Evolutionary conservation across 2,113 vertebrate genomes (phyloP).

Genomic region (Bucco capensis): DNA sequence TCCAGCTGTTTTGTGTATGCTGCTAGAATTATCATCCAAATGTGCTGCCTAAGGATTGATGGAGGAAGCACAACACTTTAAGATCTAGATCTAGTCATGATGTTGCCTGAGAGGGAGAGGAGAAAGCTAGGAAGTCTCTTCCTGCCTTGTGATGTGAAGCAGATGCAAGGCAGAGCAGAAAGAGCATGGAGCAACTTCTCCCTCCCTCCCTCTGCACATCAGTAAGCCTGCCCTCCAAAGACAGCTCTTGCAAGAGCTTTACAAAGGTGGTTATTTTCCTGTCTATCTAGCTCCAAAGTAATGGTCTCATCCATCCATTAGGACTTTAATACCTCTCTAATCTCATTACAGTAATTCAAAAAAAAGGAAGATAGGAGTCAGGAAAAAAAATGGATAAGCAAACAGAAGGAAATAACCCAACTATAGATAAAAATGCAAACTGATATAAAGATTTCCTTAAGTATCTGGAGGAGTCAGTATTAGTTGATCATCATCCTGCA

Average conservation of each 20-base stretch:
- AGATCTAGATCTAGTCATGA: neutral
- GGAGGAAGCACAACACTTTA: neutral
- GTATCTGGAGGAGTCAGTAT: neutral
- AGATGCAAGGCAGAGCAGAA: neutral
- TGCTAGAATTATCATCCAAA: neutral
- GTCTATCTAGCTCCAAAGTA: neutral
- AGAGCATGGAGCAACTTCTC: neutral
- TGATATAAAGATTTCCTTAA: neutral
- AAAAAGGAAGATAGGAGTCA: neutral
- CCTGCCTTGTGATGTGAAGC: neutral
- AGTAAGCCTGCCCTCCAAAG: neutral
- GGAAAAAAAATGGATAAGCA: neutral
- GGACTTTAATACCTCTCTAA: neutral
- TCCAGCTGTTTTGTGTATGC: neutral
- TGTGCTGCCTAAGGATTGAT: neutral
- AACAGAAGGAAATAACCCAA: neutral
- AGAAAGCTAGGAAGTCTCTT: neutral
- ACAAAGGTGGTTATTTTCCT: neutral
- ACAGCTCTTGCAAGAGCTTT: neutral
- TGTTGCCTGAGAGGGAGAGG: neutral
- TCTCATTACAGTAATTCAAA: neutral
- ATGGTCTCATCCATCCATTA: neutral
- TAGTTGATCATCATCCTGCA: neutral
- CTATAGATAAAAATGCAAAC: neutral
- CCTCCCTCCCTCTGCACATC: neutral